Conservation (phyloP, 2,113 vertebrate species). For the Australoheros scitulus region DNA sequence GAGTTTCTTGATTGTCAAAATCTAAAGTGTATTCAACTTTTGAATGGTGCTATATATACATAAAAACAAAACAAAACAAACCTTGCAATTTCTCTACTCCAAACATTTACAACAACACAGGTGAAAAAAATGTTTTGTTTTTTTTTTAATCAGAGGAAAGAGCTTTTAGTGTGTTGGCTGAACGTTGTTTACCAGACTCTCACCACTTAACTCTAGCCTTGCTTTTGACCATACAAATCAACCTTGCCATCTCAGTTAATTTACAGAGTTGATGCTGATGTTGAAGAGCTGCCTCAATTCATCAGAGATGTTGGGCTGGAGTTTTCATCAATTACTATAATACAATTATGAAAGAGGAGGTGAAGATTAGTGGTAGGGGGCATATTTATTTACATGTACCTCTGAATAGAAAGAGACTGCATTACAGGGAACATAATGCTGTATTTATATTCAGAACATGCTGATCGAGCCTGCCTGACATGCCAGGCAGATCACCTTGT, state of each 20-base stretch:
- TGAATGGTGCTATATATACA: background rate
- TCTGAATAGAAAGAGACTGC: background rate
- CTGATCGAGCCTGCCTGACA: background rate
- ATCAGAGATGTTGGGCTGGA: slow-evolving; percentile 29
- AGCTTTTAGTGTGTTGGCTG: background rate
- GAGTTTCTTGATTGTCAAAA: no score
- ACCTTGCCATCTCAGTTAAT: slow-evolving; percentile 20
- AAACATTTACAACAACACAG: background rate
- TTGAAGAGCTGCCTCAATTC: slow-evolving; percentile 12
- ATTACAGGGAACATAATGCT: background rate
- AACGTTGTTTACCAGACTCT: slow-evolving; percentile 18
- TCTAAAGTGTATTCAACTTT: background rate
- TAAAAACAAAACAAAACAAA: background rate
- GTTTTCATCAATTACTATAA: slow-evolving; percentile 34
- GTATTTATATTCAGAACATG: background rate
- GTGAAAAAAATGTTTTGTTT: background rate
- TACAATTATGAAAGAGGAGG: slow-evolving; percentile 28
- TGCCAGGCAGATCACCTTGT: background rate
- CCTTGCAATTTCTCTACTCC: background rate
- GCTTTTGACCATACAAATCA: slow-evolving; percentile 44
- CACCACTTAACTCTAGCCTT: background rate
- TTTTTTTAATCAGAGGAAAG: background rate
- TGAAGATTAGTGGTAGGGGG: slow-evolving; percentile 1
- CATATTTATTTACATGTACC: slow-evolving; percentile 35
- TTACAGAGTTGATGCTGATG: slow-evolving; percentile 19